A percentile compares a stretch with the other conserved stretches of the same genome.
Evolutionary conservation across 2,797 vertebrate species (phyloP).

Genomic region (Peromyscus melanophrys): DNA sequence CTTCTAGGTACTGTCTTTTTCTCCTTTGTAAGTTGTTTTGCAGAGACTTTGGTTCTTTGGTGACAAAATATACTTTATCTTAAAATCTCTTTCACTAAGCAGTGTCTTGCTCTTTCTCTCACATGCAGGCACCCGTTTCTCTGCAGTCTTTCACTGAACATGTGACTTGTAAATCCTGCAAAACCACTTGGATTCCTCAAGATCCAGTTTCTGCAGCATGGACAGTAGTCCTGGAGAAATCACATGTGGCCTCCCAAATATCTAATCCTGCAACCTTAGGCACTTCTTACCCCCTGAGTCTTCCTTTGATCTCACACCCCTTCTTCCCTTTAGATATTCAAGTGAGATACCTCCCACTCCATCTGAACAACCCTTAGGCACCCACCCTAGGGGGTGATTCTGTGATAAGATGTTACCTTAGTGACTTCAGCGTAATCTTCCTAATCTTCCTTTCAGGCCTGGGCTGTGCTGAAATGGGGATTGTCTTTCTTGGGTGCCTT

Average conservation of each 20-base stretch:
- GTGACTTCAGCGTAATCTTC: not conserved
- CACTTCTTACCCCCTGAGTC: not conserved
- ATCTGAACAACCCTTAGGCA: not conserved
- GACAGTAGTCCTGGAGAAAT: not conserved
- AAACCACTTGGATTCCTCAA: not conserved
- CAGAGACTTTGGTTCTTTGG: not conserved
- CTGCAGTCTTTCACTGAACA: not conserved
- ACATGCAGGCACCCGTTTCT: not conserved
- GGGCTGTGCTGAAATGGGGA: not conserved
- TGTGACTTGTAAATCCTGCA: not conserved
- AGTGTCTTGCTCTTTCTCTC: not conserved
- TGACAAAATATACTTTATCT: not conserved
- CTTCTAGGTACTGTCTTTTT: constrained; percentile 7
- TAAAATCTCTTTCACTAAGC: not conserved
- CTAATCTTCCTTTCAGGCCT: not conserved
- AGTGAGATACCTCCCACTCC: not conserved
- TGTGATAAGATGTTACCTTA: not conserved
- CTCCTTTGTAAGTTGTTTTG: not conserved
- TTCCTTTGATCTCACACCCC: not conserved
- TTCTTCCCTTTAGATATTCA: not conserved
- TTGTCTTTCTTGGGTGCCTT: not conserved
- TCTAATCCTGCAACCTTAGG: not conserved
- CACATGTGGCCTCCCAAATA: not conserved
- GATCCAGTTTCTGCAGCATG: not conserved
- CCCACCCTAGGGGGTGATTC: not conserved